Evolutionary conservation across 2,888 invertebrate species (phyloP).

Genomic region (Hyles lineata): DNA sequence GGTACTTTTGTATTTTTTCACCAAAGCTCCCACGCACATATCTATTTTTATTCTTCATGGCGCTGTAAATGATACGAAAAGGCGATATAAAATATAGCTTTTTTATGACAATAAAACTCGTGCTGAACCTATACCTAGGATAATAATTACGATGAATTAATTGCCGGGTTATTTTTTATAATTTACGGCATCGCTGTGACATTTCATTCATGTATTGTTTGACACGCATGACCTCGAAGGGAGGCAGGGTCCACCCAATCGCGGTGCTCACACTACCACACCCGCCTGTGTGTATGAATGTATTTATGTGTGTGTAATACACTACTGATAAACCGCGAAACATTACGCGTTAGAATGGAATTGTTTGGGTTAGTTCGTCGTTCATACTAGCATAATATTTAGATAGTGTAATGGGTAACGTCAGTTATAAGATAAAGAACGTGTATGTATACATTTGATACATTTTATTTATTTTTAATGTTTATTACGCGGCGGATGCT

Average conservation of each 20-base stretch:
- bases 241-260: constrained; percentile 56
- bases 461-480: constrained; percentile 12
- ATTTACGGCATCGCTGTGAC: constrained; percentile 34
- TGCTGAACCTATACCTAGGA: neutral
- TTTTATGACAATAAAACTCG: too few species aligned
- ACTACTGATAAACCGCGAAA: constrained; percentile 59
- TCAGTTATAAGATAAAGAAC: constrained; percentile 42
- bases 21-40: too few species aligned
- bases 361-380: constrained; percentile 51
- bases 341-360: constrained; percentile 56
- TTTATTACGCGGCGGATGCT: constrained; percentile 13
- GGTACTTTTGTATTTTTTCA: too few species aligned
- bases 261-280: constrained; percentile 37
- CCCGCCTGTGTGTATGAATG: constrained; percentile 24
- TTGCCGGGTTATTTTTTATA: neutral
- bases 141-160: neutral
- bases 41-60: too few species aligned
- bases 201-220: constrained; percentile 60
- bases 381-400: constrained; percentile 45
- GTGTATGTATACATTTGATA: constrained; percentile 5
- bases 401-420: constrained; percentile 43
- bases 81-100: too few species aligned
- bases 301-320: constrained; percentile 41
- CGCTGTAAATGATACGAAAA: too few species aligned
- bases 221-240: constrained; percentile 65